Evolutionary conservation across 2,797 vertebrate species (phyloP), one percentile per base, ranked within the genome.

Genomic region (Australoheros facetus): DNA sequence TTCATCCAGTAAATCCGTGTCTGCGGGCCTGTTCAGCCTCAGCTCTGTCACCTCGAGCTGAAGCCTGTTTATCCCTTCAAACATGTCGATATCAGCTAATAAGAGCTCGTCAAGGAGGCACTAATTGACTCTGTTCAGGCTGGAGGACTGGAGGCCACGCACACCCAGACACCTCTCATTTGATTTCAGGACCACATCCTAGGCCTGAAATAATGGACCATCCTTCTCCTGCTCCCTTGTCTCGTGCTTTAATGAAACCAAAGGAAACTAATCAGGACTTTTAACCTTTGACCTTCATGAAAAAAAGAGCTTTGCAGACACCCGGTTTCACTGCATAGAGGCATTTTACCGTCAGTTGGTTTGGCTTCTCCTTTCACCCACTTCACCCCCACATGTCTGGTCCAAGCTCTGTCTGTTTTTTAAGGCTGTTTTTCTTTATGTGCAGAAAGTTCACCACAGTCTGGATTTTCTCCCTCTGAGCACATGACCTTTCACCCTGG

Each of bases 101-200:
- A 2, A 66, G n/a, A 26, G 56, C 30, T n/a, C 17, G 32, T 34
- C 48, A 48, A 62, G 23, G 39, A 59, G 59, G 8, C 16, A 32
- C 51, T 77, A 56, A 84, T 30, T 56, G 48, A 77, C 73, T 79
- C 11, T 17, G 59, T 28, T 77, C 45, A 28, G 82, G 5, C 57
- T 7, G 19, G 12, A 19, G 71, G 23, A 59, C 32, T 32, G 21
- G 19, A 70, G 12, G 10, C 21, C 55, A 23, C 45, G 17, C 56
- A 19, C 11, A 32, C 21, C 1, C 42, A 45, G 30, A 57, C 23
- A 7, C 34, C 32, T 34, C 37, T 32, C 7, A 53, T 34, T 4
- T 21, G 58, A 56, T 17, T 79, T 14, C 17, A n/a, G 51, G 16
- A 12, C 55, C 16, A 23, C 26, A 23, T 10, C 3, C 19, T 26